Conservation (phyloP, 2,113 vertebrate species). For the Glareola pratincola region DNA sequence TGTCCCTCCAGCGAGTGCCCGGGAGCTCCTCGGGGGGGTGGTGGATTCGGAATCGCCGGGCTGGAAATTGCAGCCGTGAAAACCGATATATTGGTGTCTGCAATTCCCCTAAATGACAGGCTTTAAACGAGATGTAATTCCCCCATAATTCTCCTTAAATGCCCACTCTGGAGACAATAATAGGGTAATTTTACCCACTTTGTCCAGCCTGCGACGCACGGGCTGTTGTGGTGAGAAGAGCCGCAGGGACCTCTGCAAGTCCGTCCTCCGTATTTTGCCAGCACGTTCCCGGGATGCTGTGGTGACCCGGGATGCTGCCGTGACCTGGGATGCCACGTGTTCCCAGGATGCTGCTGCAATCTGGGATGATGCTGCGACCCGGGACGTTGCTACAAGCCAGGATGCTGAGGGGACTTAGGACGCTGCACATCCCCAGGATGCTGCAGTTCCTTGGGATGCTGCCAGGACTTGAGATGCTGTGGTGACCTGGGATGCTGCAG, state of each 20-base stretch:
- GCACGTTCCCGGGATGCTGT: neutral
- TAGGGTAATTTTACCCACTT: neutral
- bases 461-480: fast-evolving
- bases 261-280: fast-evolving
- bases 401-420: neutral
- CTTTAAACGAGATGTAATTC: neutral
- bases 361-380: no score
- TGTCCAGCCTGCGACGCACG: neutral
- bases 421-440: neutral
- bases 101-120: neutral
- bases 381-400: neutral
- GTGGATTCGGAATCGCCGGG: neutral
- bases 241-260: fast-evolving
- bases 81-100: neutral
- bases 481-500: neutral
- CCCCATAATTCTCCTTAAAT: neutral
- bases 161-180: neutral
- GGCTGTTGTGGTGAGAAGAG: neutral
- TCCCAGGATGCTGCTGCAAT: neutral
- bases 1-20: neutral
- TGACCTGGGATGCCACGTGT: neutral
- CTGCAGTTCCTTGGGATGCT: neutral
- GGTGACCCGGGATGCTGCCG: neutral
- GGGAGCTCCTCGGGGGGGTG: fast-evolving
- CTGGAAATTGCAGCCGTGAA: neutral